Conservation (phyloP, 1,140 invertebrate species). For the Drosophila grimshawi region DNA sequence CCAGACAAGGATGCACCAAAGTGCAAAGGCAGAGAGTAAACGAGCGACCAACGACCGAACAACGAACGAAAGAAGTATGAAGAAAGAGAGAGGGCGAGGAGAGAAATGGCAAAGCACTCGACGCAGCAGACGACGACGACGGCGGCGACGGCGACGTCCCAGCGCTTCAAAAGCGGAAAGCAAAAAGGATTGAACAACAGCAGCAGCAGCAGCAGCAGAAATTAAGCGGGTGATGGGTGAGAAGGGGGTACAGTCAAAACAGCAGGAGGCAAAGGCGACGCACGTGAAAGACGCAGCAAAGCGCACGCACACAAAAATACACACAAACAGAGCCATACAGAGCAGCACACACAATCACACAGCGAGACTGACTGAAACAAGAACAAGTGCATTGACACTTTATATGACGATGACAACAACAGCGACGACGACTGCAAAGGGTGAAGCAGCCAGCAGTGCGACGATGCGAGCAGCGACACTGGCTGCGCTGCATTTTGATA, state of each 20-base stretch:
- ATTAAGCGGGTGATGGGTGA: background rate
- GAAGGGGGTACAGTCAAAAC: slow-evolving; percentile 52
- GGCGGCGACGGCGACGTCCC: slow-evolving; percentile 35
- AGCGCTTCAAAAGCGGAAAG: slow-evolving; percentile 77
- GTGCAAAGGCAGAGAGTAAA: slow-evolving; percentile 72
- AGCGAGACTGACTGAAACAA: slow-evolving; percentile 61
- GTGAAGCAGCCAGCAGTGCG: slow-evolving; percentile 56
- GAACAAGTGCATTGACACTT: slow-evolving; percentile 82
- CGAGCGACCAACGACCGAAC: slow-evolving; percentile 63
- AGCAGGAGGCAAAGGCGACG: slow-evolving; percentile 73
- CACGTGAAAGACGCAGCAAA: slow-evolving; percentile 77
- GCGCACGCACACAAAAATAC: slow-evolving; percentile 57
- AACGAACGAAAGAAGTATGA: slow-evolving; percentile 29
- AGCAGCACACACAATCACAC: slow-evolving; percentile 24
- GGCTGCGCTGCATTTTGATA: slow-evolving; percentile 72
- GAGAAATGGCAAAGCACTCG: slow-evolving; percentile 56
- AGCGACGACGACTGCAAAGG: slow-evolving; percentile 61
- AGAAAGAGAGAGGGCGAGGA: background rate
- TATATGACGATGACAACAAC: slow-evolving; percentile 53
- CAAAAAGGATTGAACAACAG: slow-evolving; percentile 77
- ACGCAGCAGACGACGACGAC: slow-evolving; percentile 63
- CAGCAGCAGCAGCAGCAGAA: slow-evolving; percentile 25
- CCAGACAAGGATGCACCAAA: slow-evolving; percentile 83
- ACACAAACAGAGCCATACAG: slow-evolving; percentile 11
- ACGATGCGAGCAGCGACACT: slow-evolving; percentile 28